Conservation (phyloP, 2,888 invertebrate species). For the Danaus chrysippus region DNA sequence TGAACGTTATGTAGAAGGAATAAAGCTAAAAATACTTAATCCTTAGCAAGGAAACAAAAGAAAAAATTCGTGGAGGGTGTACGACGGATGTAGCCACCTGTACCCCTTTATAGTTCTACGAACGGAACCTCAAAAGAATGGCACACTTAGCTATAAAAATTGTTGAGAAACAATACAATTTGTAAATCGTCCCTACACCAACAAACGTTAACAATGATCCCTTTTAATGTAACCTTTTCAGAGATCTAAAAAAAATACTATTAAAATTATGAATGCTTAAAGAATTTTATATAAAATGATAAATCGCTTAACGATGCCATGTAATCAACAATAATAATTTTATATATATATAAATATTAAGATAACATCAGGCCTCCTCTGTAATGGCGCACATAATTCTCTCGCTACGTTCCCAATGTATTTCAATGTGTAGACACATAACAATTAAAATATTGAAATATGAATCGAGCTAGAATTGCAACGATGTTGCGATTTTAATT, state of each 20-base stretch:
- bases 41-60: constrained; percentile 9
- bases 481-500: constrained; percentile 28
- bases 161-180: constrained; percentile 14
- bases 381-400: constrained; percentile 27
- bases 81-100: constrained; percentile 33
- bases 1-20: neutral
- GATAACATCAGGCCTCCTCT: constrained; percentile 27
- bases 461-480: constrained; percentile 22
- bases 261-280: no score
- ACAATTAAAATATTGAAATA: constrained; percentile 30
- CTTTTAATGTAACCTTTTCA: neutral
- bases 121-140: constrained; percentile 24
- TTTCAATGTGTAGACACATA: constrained; percentile 22
- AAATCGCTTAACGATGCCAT: no score
- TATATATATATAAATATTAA: constrained; percentile 20
- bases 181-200: constrained; percentile 1
- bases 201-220: neutral
- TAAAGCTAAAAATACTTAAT: constrained; percentile 16
- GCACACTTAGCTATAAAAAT: constrained; percentile 23
- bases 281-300: no score
- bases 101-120: constrained; percentile 29
- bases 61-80: constrained; percentile 22
- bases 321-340: constrained; percentile 13
- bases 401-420: constrained; percentile 20
- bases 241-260: neutral